These are phyloP conservation scores for Geophilus truncorum DNA, from an alignment of 2,888 invertebrate genomes.

Conservation along the genomic window DNA sequence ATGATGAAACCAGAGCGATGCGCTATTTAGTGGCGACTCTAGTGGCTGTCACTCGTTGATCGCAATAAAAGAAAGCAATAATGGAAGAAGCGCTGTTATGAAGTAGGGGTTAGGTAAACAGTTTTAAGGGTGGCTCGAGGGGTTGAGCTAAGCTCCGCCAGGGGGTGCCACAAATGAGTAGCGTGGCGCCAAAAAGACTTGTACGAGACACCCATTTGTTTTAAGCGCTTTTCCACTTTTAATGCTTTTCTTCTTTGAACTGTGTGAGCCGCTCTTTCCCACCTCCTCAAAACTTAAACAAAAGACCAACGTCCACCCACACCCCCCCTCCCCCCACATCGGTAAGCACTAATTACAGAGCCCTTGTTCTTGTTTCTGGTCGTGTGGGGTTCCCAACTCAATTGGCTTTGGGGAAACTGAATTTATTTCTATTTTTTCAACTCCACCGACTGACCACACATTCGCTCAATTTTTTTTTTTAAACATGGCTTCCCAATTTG, in stretches of 20 bases:
- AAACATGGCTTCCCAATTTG: not conserved
- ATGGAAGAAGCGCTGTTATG: not conserved
- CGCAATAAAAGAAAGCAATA: not conserved
- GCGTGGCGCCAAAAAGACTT: conserved; percentile 10
- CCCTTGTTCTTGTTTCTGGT: not conserved
- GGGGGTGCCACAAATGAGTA: conserved; percentile 4
- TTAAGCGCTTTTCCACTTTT: not conserved
- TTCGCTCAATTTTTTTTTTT: not conserved
- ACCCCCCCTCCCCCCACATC: not conserved
- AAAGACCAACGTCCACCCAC: not conserved
- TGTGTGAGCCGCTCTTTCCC: not conserved
- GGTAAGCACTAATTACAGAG: conserved; percentile 4
- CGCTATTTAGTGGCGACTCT: no score
- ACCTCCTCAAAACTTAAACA: conserved; percentile 3
- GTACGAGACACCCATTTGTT: conserved; percentile 10
- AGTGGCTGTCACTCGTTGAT: not conserved
- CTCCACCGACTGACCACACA: not conserved
- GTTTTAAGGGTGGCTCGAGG: not conserved
- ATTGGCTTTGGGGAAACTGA: not conserved
- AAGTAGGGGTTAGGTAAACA: not conserved
- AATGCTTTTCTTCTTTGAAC: not conserved
- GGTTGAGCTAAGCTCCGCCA: not conserved
- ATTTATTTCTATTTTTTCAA: not conserved
- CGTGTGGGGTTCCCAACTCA: conserved; percentile 5
- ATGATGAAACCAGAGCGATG: no score